Percentiles rank a stretch among this genome's conserved stretches.
Evolutionary conservation across 2,113 vertebrate genomes (phyloP).

Genomic region (Zosterops borbonicus): DNA sequence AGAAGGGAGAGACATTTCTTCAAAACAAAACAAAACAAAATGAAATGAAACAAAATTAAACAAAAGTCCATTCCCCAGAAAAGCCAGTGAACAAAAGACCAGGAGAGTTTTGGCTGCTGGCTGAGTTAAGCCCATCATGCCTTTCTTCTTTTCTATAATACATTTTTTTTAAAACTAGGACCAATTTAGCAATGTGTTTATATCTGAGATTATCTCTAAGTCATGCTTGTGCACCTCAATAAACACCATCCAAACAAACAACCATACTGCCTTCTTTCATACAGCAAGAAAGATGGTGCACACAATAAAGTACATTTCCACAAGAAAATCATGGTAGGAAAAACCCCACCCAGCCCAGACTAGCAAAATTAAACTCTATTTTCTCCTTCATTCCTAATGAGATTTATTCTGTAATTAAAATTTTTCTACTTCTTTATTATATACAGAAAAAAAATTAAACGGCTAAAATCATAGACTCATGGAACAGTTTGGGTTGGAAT

Average conservation of each 20-base stretch:
- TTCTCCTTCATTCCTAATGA: background rate
- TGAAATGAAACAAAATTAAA: background rate
- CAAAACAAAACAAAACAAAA: background rate
- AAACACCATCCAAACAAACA: background rate
- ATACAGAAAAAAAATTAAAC: background rate
- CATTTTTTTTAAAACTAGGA: background rate
- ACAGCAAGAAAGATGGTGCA: background rate
- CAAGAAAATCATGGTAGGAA: background rate
- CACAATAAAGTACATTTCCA: background rate
- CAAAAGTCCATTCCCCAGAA: background rate
- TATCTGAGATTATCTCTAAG: background rate
- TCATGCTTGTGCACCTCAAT: background rate
- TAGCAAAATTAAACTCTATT: background rate
- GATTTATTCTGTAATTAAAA: background rate
- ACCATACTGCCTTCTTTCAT: background rate
- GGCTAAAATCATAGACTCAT: background rate
- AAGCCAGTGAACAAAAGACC: rapidly evolving
- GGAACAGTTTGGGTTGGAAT: background rate
- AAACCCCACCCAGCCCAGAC: rapidly evolving
- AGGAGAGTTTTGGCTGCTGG: background rate
- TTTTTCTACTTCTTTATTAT: background rate
- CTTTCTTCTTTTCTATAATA: background rate
- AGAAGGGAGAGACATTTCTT: background rate
- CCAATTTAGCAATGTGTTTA: background rate
- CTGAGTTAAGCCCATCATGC: rapidly evolving